Evolutionary conservation across 2,113 vertebrate species (phyloP).

Genomic region (Archocentrus centrarchus): DNA sequence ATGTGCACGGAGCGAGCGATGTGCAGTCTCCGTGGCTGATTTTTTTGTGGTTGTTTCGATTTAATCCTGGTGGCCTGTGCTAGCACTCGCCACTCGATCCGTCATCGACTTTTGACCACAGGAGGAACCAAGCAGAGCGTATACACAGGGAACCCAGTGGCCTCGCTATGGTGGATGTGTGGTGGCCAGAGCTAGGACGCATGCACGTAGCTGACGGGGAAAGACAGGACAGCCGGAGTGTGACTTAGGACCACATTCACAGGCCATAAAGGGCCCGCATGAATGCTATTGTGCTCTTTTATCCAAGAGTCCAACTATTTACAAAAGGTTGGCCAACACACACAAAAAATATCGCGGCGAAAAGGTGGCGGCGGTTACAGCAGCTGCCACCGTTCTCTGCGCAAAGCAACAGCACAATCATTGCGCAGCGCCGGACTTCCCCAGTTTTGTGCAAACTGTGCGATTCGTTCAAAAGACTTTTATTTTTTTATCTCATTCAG

Average conservation of each 20-base stretch:
- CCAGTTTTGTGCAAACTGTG: constrained; percentile 74
- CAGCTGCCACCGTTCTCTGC: constrained; percentile 76
- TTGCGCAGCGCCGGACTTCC: constrained; percentile 80
- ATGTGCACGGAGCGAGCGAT: constrained; percentile 49
- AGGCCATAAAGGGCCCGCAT: constrained; percentile 74
- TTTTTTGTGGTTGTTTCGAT: constrained; percentile 35
- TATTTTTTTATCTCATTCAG: constrained; percentile 49
- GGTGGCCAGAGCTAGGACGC: constrained; percentile 76
- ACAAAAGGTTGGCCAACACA: constrained; percentile 76
- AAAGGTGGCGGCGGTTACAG: constrained; percentile 75
- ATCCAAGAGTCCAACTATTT: constrained; percentile 79
- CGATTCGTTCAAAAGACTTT: constrained; percentile 56
- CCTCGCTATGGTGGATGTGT: constrained; percentile 71
- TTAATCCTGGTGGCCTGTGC: constrained; percentile 34
- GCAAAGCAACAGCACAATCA: constrained; percentile 74
- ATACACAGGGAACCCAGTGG: constrained; percentile 54
- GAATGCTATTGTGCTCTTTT: constrained; percentile 77
- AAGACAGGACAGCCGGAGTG: constrained; percentile 71
- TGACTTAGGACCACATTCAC: constrained; percentile 77
- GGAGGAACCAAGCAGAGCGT: constrained; percentile 63
- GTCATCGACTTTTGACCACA: constrained; percentile 57
- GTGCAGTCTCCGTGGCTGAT: constrained; percentile 35
- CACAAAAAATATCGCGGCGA: constrained; percentile 65
- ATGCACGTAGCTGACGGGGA: constrained; percentile 74
- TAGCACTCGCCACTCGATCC: constrained; percentile 34